Conservation (phyloP, 2,113 vertebrate species). For the Myotis brandtii region DNA sequence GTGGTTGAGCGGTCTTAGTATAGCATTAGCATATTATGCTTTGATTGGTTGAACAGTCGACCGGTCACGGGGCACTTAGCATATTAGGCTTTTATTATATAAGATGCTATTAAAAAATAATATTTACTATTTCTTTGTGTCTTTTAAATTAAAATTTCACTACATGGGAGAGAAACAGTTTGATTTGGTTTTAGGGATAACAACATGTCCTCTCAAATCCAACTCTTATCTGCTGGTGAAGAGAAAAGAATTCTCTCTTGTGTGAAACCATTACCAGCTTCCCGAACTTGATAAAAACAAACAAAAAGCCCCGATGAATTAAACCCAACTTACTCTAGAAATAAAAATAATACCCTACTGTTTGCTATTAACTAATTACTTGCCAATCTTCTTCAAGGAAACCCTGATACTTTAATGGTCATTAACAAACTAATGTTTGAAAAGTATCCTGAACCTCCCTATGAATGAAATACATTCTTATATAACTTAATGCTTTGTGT, state of each 20-base stretch:
- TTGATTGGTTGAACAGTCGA: too few species aligned
- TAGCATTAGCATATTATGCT: too few species aligned
- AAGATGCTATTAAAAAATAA: neutral
- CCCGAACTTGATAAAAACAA: neutral
- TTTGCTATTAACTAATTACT: neutral
- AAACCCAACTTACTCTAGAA: neutral
- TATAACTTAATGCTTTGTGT: neutral
- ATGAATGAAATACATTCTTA: neutral
- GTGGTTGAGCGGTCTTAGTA: too few species aligned
- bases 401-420: neutral
- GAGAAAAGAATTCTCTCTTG: neutral
- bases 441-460: neutral
- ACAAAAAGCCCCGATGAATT: neutral
- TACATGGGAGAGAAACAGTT: neutral
- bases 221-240: neutral
- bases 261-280: neutral
- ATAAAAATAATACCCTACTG: neutral
- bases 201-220: neutral
- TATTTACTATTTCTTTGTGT: neutral
- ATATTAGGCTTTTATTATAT: too few species aligned
- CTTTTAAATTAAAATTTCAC: slow-evolving; percentile 4
- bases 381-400: neutral
- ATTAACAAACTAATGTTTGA: neutral
- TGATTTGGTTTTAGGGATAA: neutral
- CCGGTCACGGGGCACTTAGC: too few species aligned